Conservation (phyloP, 2,888 invertebrate genomes). For the Adineta ricciae region DNA sequence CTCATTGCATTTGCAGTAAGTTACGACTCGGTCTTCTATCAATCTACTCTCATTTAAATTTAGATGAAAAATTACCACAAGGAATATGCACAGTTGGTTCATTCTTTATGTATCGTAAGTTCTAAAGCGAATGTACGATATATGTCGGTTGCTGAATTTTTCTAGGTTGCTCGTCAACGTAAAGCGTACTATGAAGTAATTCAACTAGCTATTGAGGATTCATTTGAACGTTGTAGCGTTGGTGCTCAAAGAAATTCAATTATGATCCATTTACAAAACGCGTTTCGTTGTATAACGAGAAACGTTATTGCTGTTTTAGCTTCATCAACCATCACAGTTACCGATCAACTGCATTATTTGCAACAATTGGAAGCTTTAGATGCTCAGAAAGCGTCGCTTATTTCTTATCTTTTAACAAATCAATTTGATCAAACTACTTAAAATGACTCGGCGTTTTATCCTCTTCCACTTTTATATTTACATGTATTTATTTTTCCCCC, state of each 20-base stretch:
- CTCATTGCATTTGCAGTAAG: slow-evolving; percentile 14
- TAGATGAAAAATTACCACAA: neutral
- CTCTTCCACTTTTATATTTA: neutral
- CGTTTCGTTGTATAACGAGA: neutral
- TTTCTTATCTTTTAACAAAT: neutral
- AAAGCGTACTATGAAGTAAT: neutral
- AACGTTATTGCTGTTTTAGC: neutral
- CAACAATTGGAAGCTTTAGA: neutral
- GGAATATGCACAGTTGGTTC: slow-evolving; percentile 5
- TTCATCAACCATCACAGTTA: neutral
- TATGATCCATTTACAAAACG: neutral
- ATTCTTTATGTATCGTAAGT: neutral
- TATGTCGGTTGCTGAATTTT: neutral
- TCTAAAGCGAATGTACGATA: neutral
- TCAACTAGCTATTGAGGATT: neutral
- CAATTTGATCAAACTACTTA: neutral
- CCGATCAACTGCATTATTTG: neutral
- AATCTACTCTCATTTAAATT: neutral
- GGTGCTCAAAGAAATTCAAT: neutral
- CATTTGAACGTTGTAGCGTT: slow-evolving; percentile 1
- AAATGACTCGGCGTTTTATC: neutral
- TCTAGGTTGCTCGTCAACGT: neutral
- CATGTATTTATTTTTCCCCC: neutral
- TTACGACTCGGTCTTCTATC: neutral
- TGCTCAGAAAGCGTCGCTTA: neutral